These are phyloP conservation scores for Nasonia oneida DNA, from an alignment of 2,888 invertebrate genomes.

Conservation along the genomic window DNA sequence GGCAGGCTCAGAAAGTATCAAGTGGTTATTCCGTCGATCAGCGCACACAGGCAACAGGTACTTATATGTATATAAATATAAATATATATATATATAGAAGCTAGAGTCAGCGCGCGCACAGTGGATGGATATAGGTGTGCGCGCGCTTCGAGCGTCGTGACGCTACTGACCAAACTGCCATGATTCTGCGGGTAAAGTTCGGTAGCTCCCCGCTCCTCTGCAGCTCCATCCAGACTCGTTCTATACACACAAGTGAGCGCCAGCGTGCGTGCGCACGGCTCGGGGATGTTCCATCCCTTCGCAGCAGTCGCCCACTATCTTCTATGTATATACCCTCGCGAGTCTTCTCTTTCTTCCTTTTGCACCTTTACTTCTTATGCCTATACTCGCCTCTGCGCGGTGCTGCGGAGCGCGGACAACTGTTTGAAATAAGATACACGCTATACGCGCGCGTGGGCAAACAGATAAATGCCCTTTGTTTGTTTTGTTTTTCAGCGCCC, in stretches of 20 bases:
- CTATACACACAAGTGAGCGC: background rate
- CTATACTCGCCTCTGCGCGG: background rate
- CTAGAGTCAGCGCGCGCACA: background rate
- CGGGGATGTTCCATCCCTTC: background rate
- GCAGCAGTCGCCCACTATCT: background rate
- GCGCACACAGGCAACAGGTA: constrained; percentile 16
- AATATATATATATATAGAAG: background rate
- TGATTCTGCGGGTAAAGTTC: constrained; percentile 31
- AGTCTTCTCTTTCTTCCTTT: background rate
- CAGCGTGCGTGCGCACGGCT: background rate
- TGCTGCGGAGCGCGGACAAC: too few relatives aligned
- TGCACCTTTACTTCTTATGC: background rate
- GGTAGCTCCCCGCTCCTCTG: background rate
- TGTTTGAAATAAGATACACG: background rate
- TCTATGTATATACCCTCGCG: background rate
- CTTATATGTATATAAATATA: too few relatives aligned
- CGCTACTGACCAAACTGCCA: constrained; percentile 39
- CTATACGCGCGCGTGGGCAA: too few relatives aligned
- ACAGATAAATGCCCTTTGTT: too few relatives aligned
- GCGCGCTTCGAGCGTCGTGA: constrained; percentile 41
- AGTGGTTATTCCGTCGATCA: background rate
- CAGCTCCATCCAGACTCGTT: background rate
- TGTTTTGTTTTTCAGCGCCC: too few relatives aligned
- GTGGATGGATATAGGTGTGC: background rate
- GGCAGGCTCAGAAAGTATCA: constrained; percentile 3